Conservation (phyloP, 2,113 vertebrate species). For the Picathartes gymnocephalus region DNA sequence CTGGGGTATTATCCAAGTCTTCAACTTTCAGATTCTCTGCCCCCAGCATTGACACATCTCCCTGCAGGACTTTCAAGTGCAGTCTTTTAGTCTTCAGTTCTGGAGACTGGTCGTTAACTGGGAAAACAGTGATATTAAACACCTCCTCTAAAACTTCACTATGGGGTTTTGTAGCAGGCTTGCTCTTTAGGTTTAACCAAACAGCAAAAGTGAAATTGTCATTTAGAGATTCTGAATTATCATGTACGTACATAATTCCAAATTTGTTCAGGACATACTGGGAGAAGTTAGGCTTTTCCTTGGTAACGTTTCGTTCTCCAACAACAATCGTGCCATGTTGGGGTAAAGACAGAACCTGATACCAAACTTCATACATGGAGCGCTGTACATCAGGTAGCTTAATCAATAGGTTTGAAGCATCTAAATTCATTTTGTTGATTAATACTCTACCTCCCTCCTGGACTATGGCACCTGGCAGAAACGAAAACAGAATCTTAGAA, state of each 20-base stretch:
- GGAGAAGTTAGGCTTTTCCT: slow-evolving; percentile 87
- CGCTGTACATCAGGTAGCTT: slow-evolving; percentile 76
- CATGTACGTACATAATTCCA: slow-evolving; percentile 82
- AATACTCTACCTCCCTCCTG: slow-evolving; percentile 80
- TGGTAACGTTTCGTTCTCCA: slow-evolving; percentile 83
- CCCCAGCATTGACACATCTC: slow-evolving; percentile 68
- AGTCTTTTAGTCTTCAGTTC: slow-evolving; percentile 85
- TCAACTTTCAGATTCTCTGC: slow-evolving; percentile 80
- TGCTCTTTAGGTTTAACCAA: slow-evolving; percentile 83
- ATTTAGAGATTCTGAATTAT: slow-evolving; percentile 82
- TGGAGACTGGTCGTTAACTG: slow-evolving; percentile 85
- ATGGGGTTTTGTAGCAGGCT: slow-evolving; percentile 71
- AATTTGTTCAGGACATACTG: slow-evolving; percentile 84
- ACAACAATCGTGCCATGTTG: slow-evolving; percentile 78
- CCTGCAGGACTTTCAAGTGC: slow-evolving; percentile 79
- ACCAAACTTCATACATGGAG: slow-evolving; percentile 85
- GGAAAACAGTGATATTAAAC: slow-evolving; percentile 83
- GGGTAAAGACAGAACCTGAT: slow-evolving; percentile 82
- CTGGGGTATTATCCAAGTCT: slow-evolving; percentile 82
- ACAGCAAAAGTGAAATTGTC: slow-evolving; percentile 83
- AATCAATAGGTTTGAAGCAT: slow-evolving; percentile 85
- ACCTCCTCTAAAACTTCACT: slow-evolving; percentile 76
- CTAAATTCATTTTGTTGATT: slow-evolving; percentile 81
- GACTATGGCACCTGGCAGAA: slow-evolving; percentile 75
- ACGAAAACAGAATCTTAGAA: neutral